phyloP scores from a whole-genome alignment of 2,888 invertebrate genomes.

The Argyresthia goedartella region DNA sequence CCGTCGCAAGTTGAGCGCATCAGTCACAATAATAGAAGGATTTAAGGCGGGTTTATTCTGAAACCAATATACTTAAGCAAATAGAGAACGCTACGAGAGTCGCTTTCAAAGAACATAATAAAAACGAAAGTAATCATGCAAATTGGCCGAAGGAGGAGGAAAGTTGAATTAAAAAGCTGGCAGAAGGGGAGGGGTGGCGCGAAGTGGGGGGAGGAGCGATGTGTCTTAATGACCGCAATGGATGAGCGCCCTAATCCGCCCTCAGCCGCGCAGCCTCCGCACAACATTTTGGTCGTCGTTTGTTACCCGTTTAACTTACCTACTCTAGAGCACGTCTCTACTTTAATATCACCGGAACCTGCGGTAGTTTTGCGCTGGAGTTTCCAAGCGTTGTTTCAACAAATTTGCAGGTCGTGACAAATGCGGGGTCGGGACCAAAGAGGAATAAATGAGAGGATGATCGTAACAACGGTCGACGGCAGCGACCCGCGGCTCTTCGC shows the following conservation, averaged over 20 bases:
- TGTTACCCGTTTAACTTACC: slow-evolving; percentile 11
- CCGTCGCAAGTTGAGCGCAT: background rate
- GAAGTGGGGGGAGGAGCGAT: slow-evolving; percentile 36
- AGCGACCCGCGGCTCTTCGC: too few relatives aligned
- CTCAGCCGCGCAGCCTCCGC: slow-evolving; percentile 24
- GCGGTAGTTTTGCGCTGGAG: background rate
- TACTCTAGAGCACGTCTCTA: background rate
- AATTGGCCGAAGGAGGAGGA: slow-evolving; percentile 57
- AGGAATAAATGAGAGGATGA: background rate
- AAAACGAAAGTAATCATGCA: slow-evolving; percentile 72
- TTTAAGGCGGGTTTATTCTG: slow-evolving; percentile 1
- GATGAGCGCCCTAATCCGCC: slow-evolving; percentile 59
- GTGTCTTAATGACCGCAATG: slow-evolving; percentile 70
- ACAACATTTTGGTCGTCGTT: slow-evolving; percentile 48
- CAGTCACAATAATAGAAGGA: slow-evolving; percentile 3
- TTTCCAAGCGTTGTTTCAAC: background rate
- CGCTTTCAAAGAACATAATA: slow-evolving; percentile 43
- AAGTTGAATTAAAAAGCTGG: slow-evolving; percentile 70
- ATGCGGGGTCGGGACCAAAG: background rate
- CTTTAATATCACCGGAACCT: background rate
- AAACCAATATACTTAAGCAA: slow-evolving; percentile 16
- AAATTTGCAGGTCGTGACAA: too few relatives aligned
- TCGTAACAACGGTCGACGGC: too few relatives aligned
- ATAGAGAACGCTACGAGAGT: slow-evolving; percentile 12
- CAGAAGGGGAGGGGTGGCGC: slow-evolving; percentile 19